Conservation (phyloP, 2,113 vertebrate genomes). For the Myanophis thanlyinensis region DNA sequence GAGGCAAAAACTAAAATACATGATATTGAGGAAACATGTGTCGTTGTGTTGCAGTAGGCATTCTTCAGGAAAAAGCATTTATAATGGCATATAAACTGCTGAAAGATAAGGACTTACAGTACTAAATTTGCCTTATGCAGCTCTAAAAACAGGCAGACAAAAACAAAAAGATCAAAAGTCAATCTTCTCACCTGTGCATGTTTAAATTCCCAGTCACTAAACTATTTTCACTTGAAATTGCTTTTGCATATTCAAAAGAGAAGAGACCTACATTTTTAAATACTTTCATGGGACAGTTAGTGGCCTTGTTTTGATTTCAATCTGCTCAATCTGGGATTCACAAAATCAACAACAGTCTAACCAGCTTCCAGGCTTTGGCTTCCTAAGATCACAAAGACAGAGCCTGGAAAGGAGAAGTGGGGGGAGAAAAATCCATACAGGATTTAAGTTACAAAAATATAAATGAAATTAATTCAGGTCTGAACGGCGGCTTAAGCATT, state of each 20-base stretch:
- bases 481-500: background rate
- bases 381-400: background rate
- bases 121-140: background rate
- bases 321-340: background rate
- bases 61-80: background rate
- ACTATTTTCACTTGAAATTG: background rate
- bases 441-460: too few species aligned
- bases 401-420: background rate
- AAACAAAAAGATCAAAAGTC: background rate
- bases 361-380: too few species aligned
- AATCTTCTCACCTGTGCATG: background rate
- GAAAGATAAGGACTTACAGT: background rate
- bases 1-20: slow-evolving; percentile 16
- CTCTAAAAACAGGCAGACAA: background rate
- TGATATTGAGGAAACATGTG: background rate
- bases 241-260: background rate
- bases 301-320: background rate
- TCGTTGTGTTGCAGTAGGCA: background rate
- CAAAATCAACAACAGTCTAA: background rate
- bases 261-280: background rate
- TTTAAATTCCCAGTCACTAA: background rate
- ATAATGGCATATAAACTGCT: background rate
- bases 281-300: background rate
- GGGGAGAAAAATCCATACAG: background rate
- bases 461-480: background rate